Percentiles rank a stretch among this genome's conserved stretches.
Evolutionary conservation across 1,140 invertebrate species (phyloP).

Genomic region (Oscheius sp.): DNA sequence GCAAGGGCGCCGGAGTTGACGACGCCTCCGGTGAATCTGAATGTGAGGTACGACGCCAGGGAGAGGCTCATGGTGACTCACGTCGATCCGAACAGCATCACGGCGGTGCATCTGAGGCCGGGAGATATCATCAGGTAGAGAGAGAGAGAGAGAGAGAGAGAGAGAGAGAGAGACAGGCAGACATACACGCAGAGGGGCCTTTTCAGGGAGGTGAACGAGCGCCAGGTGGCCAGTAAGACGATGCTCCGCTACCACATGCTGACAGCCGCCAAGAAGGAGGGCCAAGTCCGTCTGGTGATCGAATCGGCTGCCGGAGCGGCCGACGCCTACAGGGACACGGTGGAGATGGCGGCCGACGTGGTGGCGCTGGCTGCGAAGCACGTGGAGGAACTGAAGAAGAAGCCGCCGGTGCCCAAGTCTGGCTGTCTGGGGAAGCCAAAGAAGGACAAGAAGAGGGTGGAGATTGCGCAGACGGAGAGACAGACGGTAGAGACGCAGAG

Average conservation of each 20-base stretch:
- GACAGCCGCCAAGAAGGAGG: constrained; percentile 10
- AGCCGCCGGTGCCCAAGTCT: not conserved
- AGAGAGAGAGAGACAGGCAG: too few relatives aligned
- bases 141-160: too few relatives aligned
- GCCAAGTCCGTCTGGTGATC: constrained; percentile 1
- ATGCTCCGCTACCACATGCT: constrained; percentile 25
- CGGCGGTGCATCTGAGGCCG: constrained; percentile 18
- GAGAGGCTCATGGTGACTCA: constrained; percentile 17
- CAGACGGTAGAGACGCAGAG: not conserved
- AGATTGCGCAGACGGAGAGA: not conserved
- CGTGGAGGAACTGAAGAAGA: constrained; percentile 1
- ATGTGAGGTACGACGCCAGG: constrained; percentile 19
- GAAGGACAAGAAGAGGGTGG: not conserved
- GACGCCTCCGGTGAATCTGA: not conserved
- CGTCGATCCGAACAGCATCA: constrained; percentile 9
- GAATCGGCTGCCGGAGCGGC: constrained; percentile 3
- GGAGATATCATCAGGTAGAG: constrained; percentile 22
- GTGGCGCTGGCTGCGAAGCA: not conserved
- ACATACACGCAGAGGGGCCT: too few relatives aligned
- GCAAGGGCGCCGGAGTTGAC: not conserved
- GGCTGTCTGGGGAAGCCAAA: not conserved
- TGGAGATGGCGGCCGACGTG: constrained; percentile 23
- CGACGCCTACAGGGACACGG: constrained; percentile 16
- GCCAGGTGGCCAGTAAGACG: constrained; percentile 17
- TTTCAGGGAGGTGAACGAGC: constrained; percentile 26